Percentiles rank a stretch among this genome's conserved stretches.
phyloP scores from a whole-genome alignment of 2,113 vertebrate genomes.

The Rutilus rutilus region DNA sequence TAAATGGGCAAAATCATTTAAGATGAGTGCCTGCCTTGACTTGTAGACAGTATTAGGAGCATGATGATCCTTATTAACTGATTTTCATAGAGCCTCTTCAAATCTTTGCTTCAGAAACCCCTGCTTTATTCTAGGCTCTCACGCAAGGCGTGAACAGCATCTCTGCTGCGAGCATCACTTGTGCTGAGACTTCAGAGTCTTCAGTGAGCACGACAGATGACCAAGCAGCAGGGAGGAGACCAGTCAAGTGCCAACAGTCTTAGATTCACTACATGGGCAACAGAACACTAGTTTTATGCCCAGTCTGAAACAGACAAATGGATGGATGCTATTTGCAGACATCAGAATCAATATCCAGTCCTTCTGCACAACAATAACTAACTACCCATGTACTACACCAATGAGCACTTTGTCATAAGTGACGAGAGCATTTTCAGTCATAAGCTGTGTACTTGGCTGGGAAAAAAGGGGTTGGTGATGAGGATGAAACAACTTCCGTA shows the following conservation, averaged over 20 bases:
- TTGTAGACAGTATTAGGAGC: background rate
- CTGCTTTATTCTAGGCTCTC: constrained; percentile 9
- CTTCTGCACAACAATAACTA: constrained; percentile 6
- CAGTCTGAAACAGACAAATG: constrained; percentile 34
- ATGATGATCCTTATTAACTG: background rate
- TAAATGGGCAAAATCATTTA: background rate
- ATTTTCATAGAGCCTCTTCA: background rate
- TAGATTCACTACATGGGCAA: constrained; percentile 38
- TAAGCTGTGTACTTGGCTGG: background rate
- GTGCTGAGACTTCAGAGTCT: constrained; percentile 40
- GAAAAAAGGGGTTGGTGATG: background rate
- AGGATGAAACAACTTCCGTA: background rate
- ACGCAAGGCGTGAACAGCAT: background rate
- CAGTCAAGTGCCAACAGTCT: constrained; percentile 47
- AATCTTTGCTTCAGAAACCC: background rate
- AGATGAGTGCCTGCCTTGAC: background rate
- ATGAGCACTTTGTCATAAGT: constrained; percentile 12
- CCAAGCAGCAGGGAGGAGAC: constrained; percentile 54
- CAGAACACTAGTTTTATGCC: constrained; percentile 35
- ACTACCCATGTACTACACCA: constrained; percentile 8
- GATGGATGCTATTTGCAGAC: constrained; percentile 37
- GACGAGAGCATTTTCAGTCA: background rate
- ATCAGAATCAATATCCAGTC: background rate
- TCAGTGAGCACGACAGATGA: constrained; percentile 53
- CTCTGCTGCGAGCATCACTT: constrained; percentile 23